phyloP scores from a whole-genome alignment of 2,888 invertebrate species.

The Chydorus sphaericus region DNA sequence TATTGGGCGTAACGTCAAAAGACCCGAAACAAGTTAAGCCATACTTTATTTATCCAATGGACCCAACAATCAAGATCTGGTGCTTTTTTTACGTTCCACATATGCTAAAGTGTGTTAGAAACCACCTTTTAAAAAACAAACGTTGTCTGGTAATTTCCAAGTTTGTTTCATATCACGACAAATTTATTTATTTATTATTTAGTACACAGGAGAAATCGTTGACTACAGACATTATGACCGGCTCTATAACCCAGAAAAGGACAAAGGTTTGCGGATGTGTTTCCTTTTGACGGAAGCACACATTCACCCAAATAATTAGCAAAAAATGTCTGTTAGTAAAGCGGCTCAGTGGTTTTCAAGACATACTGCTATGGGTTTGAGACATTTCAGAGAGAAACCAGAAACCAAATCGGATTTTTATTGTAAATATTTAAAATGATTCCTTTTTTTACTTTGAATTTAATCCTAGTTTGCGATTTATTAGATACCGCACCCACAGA shows the following conservation, averaged over 20 bases:
- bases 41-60: neutral
- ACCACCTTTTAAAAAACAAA: neutral
- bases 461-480: neutral
- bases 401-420: neutral
- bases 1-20: neutral
- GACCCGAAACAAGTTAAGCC: neutral
- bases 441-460: neutral
- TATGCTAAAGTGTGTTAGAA: neutral
- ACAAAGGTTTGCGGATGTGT: neutral
- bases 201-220: neutral
- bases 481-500: neutral
- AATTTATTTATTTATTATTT: neutral
- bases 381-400: neutral
- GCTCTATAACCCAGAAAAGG: neutral
- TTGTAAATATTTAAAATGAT: too few species aligned
- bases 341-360: neutral
- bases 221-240: neutral
- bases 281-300: neutral
- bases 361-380: neutral
- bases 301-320: neutral
- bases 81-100: neutral
- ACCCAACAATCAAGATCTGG: neutral
- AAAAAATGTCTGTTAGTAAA: slow-evolving; percentile 2
- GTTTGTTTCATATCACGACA: neutral
- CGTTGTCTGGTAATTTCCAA: neutral